These are phyloP conservation scores for Diplodus puntazzo DNA, from an alignment of 2,797 vertebrate genomes.

Conservation along the genomic window DNA sequence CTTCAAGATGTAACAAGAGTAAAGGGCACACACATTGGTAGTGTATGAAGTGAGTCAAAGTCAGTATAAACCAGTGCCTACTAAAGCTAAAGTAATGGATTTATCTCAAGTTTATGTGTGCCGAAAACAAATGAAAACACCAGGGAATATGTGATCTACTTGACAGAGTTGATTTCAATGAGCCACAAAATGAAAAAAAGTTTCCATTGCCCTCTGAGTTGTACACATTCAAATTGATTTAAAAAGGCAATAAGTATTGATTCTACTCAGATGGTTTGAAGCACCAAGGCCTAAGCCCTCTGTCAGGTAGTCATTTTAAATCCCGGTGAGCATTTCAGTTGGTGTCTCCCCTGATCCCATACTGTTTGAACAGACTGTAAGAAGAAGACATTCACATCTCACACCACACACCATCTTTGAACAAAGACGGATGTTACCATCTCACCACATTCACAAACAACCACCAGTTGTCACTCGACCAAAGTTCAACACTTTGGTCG, in stretches of 20 bases:
- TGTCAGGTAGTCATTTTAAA: neutral
- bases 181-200: slow-evolving; percentile 9
- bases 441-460: neutral
- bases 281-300: neutral
- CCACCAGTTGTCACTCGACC: neutral
- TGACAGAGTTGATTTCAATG: slow-evolving; percentile 11
- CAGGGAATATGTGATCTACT: slow-evolving; percentile 3
- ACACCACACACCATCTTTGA: too few species aligned
- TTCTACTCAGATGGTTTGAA: slow-evolving; percentile 3
- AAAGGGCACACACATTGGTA: too few species aligned
- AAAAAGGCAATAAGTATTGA: slow-evolving; percentile 26
- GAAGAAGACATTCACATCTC: too few species aligned
- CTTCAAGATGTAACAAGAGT: too few species aligned
- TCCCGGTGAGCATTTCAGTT: neutral
- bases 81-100: neutral
- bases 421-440: neutral
- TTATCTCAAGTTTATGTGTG: slow-evolving; percentile 1
- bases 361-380: too few species aligned
- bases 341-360: too few species aligned
- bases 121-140: neutral
- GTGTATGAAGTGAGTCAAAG: too few species aligned
- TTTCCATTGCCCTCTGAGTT: neutral
- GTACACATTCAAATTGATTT: slow-evolving; percentile 19
- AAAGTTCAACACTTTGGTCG: neutral
- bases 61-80: neutral